Base-by-base conservation (phyloP, 2,888 invertebrate species). In the Lithophane ornitopus region DNA sequence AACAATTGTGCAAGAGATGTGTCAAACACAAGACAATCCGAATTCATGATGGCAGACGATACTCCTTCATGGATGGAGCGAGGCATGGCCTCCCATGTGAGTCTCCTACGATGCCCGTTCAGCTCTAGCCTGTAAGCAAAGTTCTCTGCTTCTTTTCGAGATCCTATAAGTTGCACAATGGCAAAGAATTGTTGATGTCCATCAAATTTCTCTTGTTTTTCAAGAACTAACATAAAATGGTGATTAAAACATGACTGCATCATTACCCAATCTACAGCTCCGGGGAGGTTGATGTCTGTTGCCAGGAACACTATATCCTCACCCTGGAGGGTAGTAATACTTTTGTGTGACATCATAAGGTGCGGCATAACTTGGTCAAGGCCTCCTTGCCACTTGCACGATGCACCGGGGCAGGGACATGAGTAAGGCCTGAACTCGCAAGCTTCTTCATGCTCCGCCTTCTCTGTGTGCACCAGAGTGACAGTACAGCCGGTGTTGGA, bases 161-260 rank as follows among this genome's bases (percentile, higher is more conserved):
- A 99, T 44, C 99, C 99, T 94, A 99, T 99, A 68, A 99, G 97
- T 95, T 99, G 99, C 54, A 99, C 99, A 91, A 99, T 99, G 39
- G 99, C 99, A 97, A 99, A 99, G 94, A 99, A 99, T 93, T 99
- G 99, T 90, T 99, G 99, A 92, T 99, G 98, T 1, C 99, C 99
- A 96, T 99, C 99, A 94, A 98, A 99, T 93, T 99, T 99, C 91
- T 99, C 99, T 95, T 99, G 99, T 93, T 99, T 99, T 94, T 99
- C 99, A 70, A 99, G 97, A 54, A 99, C 99, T 86, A 99, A 97
- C 99, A 99, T 99, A 92, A 99, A 99, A 95, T 99, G 99, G 93
- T 99, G 99, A 75, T 99, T 99, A 94, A 99, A 99, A 95, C 99
- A 99, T 46, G 99, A 99, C 96, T 99, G 99, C 99, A 99, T 99